A percentile compares a stretch with the other conserved stretches of the same genome.
These are phyloP conservation scores for Bolinopsis microptera DNA, from an alignment of 37 sponge, comb jelly and placozoan genomes.

Conservation along the genomic window DNA sequence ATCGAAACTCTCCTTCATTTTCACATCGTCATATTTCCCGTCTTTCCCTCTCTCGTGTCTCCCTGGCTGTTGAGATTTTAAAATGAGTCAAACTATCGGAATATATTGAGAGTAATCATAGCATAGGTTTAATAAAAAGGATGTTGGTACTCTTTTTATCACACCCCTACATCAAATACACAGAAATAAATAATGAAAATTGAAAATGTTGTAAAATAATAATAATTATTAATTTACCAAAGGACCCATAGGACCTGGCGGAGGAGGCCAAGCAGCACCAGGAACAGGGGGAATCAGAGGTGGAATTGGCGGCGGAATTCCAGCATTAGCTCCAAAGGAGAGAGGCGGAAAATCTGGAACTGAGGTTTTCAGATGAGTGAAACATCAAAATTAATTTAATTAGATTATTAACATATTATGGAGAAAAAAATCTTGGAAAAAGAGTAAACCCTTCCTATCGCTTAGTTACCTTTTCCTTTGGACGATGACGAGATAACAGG, in stretches of 20 bases:
- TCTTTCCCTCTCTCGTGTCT: background rate
- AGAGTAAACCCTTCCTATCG: too few relatives aligned
- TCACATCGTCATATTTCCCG: constrained; percentile 16
- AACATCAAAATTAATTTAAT: background rate
- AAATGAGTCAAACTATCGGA: too few relatives aligned
- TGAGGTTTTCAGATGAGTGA: background rate
- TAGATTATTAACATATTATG: too few relatives aligned
- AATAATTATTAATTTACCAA: background rate
- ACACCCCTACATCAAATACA: too few relatives aligned
- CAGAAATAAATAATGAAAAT: too few relatives aligned
- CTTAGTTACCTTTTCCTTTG: constrained; percentile 56
- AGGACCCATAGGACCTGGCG: background rate
- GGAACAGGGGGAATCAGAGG: constrained; percentile 14
- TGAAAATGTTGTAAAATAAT: too few relatives aligned
- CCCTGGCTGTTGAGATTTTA: background rate
- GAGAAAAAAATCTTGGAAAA: too few relatives aligned
- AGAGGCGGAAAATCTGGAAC: constrained; percentile 63
- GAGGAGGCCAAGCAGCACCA: constrained; percentile 23
- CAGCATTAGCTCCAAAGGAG: constrained; percentile 6
- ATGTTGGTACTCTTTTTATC: too few relatives aligned
- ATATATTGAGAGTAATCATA: too few relatives aligned
- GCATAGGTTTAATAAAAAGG: too few relatives aligned
- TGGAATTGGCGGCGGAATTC: background rate
- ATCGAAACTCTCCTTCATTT: constrained; percentile 24
- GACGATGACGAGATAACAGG: constrained; percentile 8